Base-by-base conservation (phyloP, 1,140 invertebrate species). In the Drosophila elegans region DNA sequence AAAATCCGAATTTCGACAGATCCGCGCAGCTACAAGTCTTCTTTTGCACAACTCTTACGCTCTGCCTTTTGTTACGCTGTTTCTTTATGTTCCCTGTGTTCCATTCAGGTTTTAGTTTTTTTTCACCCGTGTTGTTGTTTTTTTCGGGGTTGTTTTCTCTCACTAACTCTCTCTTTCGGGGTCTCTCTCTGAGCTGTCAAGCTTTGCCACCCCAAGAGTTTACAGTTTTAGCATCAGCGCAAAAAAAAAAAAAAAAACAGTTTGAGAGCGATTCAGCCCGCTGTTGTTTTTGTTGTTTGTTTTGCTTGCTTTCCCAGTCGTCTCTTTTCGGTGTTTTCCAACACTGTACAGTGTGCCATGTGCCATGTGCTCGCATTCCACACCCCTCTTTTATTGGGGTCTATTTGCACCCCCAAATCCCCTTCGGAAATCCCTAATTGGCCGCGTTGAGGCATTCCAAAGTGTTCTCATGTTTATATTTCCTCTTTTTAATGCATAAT, bases 21-120 rank as follows among this genome's bases (percentile, higher is more conserved):
- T 59, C 51, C 69, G 67, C 69, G 80, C 83, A 88, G 83, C 83
- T 88, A 88, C 83, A 88, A 88, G 83, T 88, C 83, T 88, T 88
- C 83, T 89, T 88, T 83, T 83, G 80, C 83, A 89, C 83, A 88
- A 88, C 72, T 86, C 77, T 80, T 77, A 71, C 73, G 66, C 76
- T 80, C 54, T 84, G 77, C 66, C 41, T 62, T 85, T 80, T 88
- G 78, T 69, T 86, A 78, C 83, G 68, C 64, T 88, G 71, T 61
- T 82, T 88, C 67, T 80, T 76, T 51, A 25, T 78, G 78, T 56
- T 77, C 83, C 53, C 66, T 62, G 56, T 34, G 39, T 56, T 59
- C n/a, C 57, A 53, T 54, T 45, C 34, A 48, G 25, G 32, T 67
- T 74, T 42, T 63, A 9, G 2, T 32, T 74, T 59, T 9, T 61